Evolutionary conservation across 1,140 invertebrate species (phyloP), one percentile per base, ranked within the genome.

Genomic region (Pentalonia nigronervosa): DNA sequence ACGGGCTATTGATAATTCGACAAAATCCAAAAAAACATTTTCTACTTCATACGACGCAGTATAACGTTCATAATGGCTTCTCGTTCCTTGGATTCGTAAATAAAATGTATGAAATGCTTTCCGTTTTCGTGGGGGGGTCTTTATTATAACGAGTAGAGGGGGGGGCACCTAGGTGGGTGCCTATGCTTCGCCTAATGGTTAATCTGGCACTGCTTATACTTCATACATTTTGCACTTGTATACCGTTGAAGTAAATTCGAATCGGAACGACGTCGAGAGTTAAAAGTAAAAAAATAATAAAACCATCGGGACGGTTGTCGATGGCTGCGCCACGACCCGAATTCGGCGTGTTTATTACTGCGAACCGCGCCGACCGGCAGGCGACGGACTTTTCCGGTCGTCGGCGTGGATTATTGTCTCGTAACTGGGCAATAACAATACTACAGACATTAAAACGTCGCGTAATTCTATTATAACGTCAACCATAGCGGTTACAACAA

Each of bases 341-440:
- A 76, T 76, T n/a, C n/a, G 21, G 34, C 21, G 81, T 83, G 81
- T 83, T 86, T 86, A 86, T 86, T 86, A 47, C 45, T 25, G 84
- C 41, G 25, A 25, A 86, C 41, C 41, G 41, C 84, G 84, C 23
- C 41, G 41, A 84, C 83, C 41, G 41, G 4, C 84, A 25, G 41
- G 21, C 41, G 84, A 86, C 84, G 4, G 45, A 86, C 25, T 86
- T n/a, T 86, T 86, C 84, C 84, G 84, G 84, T 86, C 41, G 30
- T 76, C 60, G 60, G 60, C 60, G 60, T 7, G 17, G 60, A 30
- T 76, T n/a, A 76, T 76, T 67, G 60, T 76, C 60, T 76, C 60
- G 14, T n/a, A 30, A 34, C 60, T n/a, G 14, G 60, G 60, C 14
- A 17, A 67, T 30, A 60, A 60, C 14, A 50, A 50, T 50, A 21